Evolutionary conservation across 2,797 vertebrate species (phyloP), one percentile per base, ranked within the genome.

Genomic region (Falco novaeseelandiae): DNA sequence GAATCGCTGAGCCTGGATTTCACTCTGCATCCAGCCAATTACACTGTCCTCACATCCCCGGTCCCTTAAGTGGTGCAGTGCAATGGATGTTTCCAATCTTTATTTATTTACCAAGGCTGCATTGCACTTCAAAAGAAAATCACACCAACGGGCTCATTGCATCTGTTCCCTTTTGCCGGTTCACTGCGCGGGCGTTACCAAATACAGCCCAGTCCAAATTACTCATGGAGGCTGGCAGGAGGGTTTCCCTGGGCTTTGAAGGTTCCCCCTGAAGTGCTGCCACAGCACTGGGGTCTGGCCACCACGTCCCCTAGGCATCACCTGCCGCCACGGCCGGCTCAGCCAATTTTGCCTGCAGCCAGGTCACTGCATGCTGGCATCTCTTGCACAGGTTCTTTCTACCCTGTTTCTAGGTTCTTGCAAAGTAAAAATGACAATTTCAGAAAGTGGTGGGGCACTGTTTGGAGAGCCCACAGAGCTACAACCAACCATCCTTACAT

Each of bases 1-100:
- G 97, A 98, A 98, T 98, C 93, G 93, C 95, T 97, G 95, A 96
- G 96, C 97, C 97, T 97, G 98, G 98, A 95, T 98, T 97, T 98
- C 71, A 61, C 89, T 95, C 97, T 89, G 96, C 97, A 97, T 93
- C 97, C 96, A 97, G 95, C 96, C 98, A 98, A 94, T 98, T 97
- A 98, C 44, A 6, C 95, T 57, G 20, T 94, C 90, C 86, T 13
- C 55, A 5, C 44, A 25, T 61, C 89, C 89, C 90, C 2, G 8
- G 6, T 16, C 87, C 78, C 51, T 30, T 10, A 27, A 92, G 85
- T 40, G 91, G 30, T 40, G 92, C 96, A 90, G 67, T 12, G 91
- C 96, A 81, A 81, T 78, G 87, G 91, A 91, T 11, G 38, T 59
- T 89, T 73, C 96, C 79, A 94, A 89, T 69, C 91, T 81, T 83